Percentiles rank a stretch among this genome's conserved stretches.
These are phyloP conservation scores for Chrysodeixis includens DNA, from an alignment of 2,888 invertebrate genomes.

Conservation along the genomic window DNA sequence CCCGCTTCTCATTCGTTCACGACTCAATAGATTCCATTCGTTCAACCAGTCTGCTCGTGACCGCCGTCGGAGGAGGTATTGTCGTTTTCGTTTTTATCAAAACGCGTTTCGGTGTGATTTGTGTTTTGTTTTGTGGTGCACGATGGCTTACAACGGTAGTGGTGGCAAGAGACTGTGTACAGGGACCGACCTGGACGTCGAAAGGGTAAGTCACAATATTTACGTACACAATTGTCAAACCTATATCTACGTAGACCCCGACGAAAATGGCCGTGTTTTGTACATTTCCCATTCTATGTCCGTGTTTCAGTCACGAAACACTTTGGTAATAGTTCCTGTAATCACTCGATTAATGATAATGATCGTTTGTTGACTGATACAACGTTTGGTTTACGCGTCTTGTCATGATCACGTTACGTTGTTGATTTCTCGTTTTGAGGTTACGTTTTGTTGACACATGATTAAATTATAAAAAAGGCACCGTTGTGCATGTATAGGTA, in stretches of 20 bases:
- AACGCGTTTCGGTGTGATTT: conserved; percentile 88
- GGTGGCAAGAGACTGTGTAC: conserved; percentile 89
- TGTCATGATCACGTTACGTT: conserved; percentile 80
- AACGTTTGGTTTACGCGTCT: conserved; percentile 63
- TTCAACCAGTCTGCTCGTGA: conserved; percentile 83
- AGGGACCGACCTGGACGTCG: conserved; percentile 86
- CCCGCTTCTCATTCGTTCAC: conserved; percentile 58
- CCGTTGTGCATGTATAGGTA: conserved; percentile 15
- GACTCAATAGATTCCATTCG: conserved; percentile 65
- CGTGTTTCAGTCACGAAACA: conserved; percentile 65
- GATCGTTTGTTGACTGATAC: conserved; percentile 53
- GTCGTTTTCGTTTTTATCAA: conserved; percentile 66
- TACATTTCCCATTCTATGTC: conserved; percentile 79
- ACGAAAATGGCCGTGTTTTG: conserved; percentile 88
- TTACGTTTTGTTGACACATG: conserved; percentile 84
- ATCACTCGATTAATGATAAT: conserved; percentile 57
- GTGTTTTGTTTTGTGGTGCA: conserved; percentile 90
- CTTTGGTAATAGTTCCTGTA: conserved; percentile 50
- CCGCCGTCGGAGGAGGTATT: conserved; percentile 71
- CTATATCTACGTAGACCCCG: conserved; percentile 71
- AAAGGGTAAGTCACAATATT: conserved; percentile 81
- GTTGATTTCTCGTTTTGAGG: conserved; percentile 86
- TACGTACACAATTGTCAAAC: conserved; percentile 67
- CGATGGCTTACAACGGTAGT: conserved; percentile 93
- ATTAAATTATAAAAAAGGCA: conserved; percentile 53